A percentile compares a stretch with the other conserved stretches of the same genome.
phyloP scores from a whole-genome alignment of 53 echinoderm and acorn worm genomes.

The Echinometra lucunter region DNA sequence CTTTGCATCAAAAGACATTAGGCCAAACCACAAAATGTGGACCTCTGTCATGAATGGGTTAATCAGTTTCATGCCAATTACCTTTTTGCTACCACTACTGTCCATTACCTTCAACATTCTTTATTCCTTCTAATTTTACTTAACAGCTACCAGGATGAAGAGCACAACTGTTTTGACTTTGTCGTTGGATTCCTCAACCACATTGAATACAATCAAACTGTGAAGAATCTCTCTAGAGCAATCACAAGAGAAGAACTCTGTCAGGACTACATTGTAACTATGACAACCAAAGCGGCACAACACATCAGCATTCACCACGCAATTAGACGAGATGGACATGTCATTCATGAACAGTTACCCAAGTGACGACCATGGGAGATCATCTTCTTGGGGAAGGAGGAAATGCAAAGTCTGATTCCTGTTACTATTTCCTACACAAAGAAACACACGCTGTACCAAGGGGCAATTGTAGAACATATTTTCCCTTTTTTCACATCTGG shows the following conservation, averaged over 20 bases:
- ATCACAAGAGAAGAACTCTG: conserved; percentile 81
- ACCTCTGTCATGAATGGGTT: no score
- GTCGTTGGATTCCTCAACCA: conserved; percentile 88
- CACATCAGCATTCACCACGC: conserved; percentile 77
- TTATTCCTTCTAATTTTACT: not conserved
- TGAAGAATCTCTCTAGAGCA: conserved; percentile 53
- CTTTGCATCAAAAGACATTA: no score
- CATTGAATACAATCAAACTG: conserved; percentile 75
- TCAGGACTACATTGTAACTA: conserved; percentile 77
- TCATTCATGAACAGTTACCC: conserved; percentile 61
- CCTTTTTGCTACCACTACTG: no score
- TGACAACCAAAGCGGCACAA: conserved; percentile 79
- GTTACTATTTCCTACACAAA: no score
- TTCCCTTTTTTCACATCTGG: no score
- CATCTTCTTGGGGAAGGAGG: not conserved
- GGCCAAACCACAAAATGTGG: no score
- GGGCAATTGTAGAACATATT: no score
- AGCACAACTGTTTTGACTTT: conserved; percentile 95
- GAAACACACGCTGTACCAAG: no score
- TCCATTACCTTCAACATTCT: not conserved
- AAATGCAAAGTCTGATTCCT: no score
- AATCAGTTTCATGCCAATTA: no score
- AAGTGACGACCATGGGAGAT: not conserved
- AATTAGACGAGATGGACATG: conserved; percentile 76
- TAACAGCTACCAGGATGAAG: conserved; percentile 80